Evolutionary conservation across 2,113 vertebrate genomes (phyloP).

Genomic region (rabbit (Oryctolagus cuniculus)): mOryCun1.1 NC_091434.1:125814501-125815000

Average conservation of each 20-base stretch:
- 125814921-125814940: background rate
- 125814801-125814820: background rate
- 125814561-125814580: background rate
- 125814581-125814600: background rate
- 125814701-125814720: background rate
- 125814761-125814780: background rate
- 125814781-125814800: background rate
- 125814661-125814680: background rate
- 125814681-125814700: background rate
- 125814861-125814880: background rate
- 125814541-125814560: background rate
- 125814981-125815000: background rate
- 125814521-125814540: background rate
- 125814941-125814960: background rate
- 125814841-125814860: background rate
- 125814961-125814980: background rate
- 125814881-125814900: background rate
- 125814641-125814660: background rate
- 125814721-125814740: background rate
- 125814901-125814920: background rate
- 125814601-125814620: background rate
- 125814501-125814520: background rate
- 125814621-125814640: background rate
- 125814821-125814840: background rate
- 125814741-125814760: background rate